Conservation (phyloP, 2,797 vertebrate genomes). For the Hirundo rustica region DNA sequence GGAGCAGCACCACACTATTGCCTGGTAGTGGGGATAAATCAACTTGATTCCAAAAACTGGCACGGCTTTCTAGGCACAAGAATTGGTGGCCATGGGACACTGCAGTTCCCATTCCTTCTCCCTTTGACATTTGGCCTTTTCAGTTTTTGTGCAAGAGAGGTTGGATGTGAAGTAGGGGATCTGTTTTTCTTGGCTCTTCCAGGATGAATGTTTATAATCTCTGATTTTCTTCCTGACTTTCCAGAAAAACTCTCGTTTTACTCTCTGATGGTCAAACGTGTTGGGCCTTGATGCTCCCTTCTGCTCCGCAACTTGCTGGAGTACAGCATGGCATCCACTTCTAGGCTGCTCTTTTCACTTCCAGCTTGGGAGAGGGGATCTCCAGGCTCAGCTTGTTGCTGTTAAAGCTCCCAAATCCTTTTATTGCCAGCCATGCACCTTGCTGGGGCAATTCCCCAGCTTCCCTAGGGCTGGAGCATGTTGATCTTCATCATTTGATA, state of each 20-base stretch:
- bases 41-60: neutral
- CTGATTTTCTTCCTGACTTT: neutral
- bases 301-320: neutral
- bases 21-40: neutral
- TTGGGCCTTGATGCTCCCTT: neutral
- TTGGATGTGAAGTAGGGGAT: neutral
- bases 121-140: neutral
- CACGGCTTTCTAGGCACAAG: neutral
- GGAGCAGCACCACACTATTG: neutral
- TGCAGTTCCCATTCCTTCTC: neutral
- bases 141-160: neutral
- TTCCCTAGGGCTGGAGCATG: neutral
- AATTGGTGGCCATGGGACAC: neutral
- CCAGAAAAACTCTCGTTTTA: neutral
- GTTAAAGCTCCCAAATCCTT: neutral
- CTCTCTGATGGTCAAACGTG: neutral
- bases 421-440: neutral
- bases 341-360: neutral
- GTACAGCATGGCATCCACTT: neutral
- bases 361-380: neutral
- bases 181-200: neutral
- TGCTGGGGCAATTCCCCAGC: neutral
- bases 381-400: neutral
- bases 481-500: neutral
- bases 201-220: neutral